Conservation (phyloP, 53 echinoderm and acorn worm genomes). For the Echinarachnius parma region DNA sequence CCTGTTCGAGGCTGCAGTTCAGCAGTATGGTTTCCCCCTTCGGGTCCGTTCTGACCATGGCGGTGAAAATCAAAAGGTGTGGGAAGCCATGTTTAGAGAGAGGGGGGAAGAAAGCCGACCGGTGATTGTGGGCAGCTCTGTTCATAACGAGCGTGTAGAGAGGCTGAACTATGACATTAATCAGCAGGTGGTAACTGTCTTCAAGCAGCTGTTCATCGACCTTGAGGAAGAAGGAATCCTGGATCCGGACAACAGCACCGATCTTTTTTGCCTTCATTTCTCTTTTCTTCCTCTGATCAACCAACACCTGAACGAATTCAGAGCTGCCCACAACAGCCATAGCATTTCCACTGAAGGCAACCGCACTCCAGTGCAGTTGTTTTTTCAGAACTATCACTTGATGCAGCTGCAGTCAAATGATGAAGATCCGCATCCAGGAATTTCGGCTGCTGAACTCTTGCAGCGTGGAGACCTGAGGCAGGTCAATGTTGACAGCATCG, state of each 20-base stretch:
- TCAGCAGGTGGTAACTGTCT: constrained; percentile 22
- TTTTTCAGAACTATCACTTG: constrained; percentile 26
- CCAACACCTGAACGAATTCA: constrained; percentile 14
- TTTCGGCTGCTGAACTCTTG: constrained; percentile 26
- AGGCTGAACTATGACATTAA: constrained; percentile 39
- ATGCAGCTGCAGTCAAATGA: constrained; percentile 13
- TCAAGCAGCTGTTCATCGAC: constrained; percentile 19
- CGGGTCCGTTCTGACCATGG: constrained; percentile 48
- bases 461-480: constrained; percentile 14
- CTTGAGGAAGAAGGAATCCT: constrained; percentile 29
- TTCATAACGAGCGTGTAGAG: constrained; percentile 49
- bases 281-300: constrained; percentile 17
- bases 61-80: constrained; percentile 36
- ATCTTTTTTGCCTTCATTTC: constrained; percentile 25
- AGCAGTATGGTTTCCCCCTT: constrained; percentile 37
- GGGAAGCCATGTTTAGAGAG: constrained; percentile 43
- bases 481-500: constrained; percentile 31
- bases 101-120: constrained; percentile 29
- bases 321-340: constrained; percentile 37
- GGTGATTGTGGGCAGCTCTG: constrained; percentile 41
- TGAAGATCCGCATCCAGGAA: constrained; percentile 25
- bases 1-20: constrained; percentile 36
- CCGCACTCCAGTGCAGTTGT: constrained; percentile 36
- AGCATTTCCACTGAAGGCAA: constrained; percentile 43
- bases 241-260: constrained; percentile 24